These are phyloP conservation scores for Quadriops clusia DNA, from an alignment of 2,888 invertebrate species.

Conservation along the genomic window DNA sequence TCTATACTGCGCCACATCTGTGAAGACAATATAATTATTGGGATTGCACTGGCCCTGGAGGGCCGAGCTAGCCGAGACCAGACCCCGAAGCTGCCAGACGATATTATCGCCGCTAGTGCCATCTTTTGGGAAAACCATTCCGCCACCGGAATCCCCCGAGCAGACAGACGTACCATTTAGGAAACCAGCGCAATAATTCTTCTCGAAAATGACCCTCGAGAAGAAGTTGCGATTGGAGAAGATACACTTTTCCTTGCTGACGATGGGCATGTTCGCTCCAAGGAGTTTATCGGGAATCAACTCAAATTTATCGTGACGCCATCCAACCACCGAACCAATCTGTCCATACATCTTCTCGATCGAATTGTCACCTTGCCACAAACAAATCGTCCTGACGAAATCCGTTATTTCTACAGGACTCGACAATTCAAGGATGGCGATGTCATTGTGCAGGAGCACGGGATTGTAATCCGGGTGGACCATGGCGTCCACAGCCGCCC, in stretches of 20 bases:
- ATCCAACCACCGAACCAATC: conserved; percentile 32
- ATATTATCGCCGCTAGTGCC: conserved; percentile 27
- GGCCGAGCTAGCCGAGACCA: conserved; percentile 37
- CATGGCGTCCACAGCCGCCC: conserved; percentile 26
- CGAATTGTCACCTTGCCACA: conserved; percentile 25
- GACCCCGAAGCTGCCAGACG: conserved; percentile 38
- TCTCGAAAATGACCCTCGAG: conserved; percentile 44
- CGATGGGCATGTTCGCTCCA: conserved; percentile 48
- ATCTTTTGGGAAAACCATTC: conserved; percentile 36
- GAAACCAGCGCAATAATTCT: conserved; percentile 41
- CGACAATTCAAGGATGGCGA: conserved; percentile 28
- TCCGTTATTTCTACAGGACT: conserved; percentile 26
- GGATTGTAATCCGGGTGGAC: conserved; percentile 29
- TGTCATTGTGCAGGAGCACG: conserved; percentile 27
- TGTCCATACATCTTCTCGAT: conserved; percentile 21
- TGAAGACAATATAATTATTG: conserved; percentile 31
- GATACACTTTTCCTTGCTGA: conserved; percentile 47
- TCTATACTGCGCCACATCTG: conserved; percentile 26
- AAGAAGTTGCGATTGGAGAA: conserved; percentile 50
- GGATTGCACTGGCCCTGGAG: conserved; percentile 24
- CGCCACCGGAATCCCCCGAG: conserved; percentile 40
- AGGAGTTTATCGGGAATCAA: conserved; percentile 45
- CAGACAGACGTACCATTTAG: conserved; percentile 36
- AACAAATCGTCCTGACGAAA: conserved; percentile 31
- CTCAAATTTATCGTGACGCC: conserved; percentile 47